Conservation (phyloP, 1,140 invertebrate species). For the Anoplophora glabripennis region DNA sequence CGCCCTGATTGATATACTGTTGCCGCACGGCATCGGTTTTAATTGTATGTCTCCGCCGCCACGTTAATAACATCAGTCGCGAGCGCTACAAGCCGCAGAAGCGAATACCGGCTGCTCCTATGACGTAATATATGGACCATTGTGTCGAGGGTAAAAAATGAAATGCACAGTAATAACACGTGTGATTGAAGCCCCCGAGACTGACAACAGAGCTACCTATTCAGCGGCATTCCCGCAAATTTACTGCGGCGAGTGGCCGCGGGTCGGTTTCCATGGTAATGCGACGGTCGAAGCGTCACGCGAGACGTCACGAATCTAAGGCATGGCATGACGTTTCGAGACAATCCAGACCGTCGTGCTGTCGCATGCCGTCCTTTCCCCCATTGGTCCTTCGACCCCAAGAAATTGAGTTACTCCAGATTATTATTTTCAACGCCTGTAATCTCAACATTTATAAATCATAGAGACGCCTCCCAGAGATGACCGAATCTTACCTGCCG, state of each 20-base stretch:
- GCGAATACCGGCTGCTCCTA: constrained; percentile 15
- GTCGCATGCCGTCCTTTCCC: too few species aligned
- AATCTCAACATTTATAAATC: too few species aligned
- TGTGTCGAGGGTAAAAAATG: constrained; percentile 13
- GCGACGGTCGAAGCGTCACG: background rate
- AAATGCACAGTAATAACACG: constrained; percentile 16
- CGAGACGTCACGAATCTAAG: too few species aligned
- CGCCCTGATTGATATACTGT: constrained; percentile 5
- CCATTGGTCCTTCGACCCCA: too few species aligned
- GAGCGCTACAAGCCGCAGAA: constrained; percentile 4
- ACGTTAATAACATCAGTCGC: constrained; percentile 5
- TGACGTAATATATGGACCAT: constrained; percentile 23
- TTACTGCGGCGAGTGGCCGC: constrained; percentile 2
- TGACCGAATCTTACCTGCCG: too few species aligned
- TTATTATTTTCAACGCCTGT: too few species aligned
- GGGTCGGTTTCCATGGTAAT: constrained; percentile 16
- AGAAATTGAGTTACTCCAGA: too few species aligned
- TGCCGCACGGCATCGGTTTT: background rate
- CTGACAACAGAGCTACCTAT: constrained; percentile 19
- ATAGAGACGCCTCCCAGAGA: too few species aligned
- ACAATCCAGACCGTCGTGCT: too few species aligned
- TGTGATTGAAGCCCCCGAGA: constrained; percentile 18
- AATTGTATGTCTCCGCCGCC: constrained; percentile 3
- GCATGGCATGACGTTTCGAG: too few species aligned
- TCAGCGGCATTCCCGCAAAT: constrained; percentile 17